Evolutionary conservation across 2,113 vertebrate species (phyloP).

Genomic region (Carollia perspicillata): DNA sequence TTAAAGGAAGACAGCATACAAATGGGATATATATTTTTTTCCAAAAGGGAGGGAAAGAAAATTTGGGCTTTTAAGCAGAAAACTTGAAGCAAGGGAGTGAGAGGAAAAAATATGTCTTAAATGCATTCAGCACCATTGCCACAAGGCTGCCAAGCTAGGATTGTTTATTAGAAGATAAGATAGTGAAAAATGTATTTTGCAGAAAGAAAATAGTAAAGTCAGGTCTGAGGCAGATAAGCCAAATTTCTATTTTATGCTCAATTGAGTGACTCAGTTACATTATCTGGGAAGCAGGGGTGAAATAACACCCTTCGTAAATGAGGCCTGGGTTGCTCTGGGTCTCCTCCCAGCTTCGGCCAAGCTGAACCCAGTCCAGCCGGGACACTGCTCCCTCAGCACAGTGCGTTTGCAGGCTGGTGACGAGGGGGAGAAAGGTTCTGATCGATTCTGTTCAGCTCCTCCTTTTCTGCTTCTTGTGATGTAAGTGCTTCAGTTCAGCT

Average conservation of each 20-base stretch:
- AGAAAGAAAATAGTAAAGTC: slow-evolving; percentile 88
- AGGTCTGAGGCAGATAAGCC: slow-evolving; percentile 85
- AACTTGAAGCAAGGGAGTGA: slow-evolving; percentile 62
- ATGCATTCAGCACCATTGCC: slow-evolving; percentile 80
- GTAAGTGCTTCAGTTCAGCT: not conserved
- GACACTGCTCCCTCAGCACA: not conserved
- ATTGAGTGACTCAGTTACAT: slow-evolving; percentile 87
- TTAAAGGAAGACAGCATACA: slow-evolving; percentile 80
- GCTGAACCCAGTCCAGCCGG: slow-evolving; percentile 24
- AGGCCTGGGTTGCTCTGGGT: slow-evolving; percentile 50
- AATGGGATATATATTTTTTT: slow-evolving; percentile 76
- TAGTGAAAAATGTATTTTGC: slow-evolving; percentile 90
- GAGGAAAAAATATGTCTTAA: slow-evolving; percentile 78
- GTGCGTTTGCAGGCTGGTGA: not conserved
- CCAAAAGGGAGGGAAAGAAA: not conserved
- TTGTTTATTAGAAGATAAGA: slow-evolving; percentile 91
- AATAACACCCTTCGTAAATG: slow-evolving; percentile 83
- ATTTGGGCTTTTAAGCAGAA: slow-evolving; percentile 77
- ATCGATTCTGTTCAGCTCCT: not conserved
- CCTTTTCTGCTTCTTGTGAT: not conserved
- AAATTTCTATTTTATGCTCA: slow-evolving; percentile 90
- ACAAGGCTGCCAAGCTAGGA: slow-evolving; percentile 83
- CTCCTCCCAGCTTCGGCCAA: slow-evolving; percentile 25
- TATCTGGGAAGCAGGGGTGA: slow-evolving; percentile 84
- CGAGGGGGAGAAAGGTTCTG: not conserved